Base-by-base conservation (phyloP, 2,888 invertebrate species). In the Gisinianus flammeolus region DNA sequence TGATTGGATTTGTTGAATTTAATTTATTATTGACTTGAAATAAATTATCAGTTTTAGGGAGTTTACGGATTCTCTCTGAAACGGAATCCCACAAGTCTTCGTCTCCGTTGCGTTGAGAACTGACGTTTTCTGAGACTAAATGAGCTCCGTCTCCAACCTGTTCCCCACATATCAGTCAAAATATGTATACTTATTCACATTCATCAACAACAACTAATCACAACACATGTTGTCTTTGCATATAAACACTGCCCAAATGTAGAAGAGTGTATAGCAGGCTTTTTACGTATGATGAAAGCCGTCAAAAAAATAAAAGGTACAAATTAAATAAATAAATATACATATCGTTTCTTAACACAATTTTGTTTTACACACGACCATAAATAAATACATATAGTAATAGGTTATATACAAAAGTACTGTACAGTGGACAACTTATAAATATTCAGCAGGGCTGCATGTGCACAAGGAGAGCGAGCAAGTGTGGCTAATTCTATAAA, bases 31-130 rank as follows among this genome's bases (percentile, higher is more conserved):
- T 66, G 56, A 64, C 67, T 68, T 74, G 76, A 52, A 73, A 78
- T 70, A 76, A 58, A 58, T 70, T 77, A 26, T 80, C 79, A n/a
- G 78, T 70, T 68, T 81, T 82, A 10, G 82, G 82, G 10, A 81
- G 79, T 67, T 82, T 80, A 86, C 92, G 90, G 87, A 93, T 91
- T 85, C 93, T 89, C 79, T 93, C 92, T 31, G 93, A 93, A 76
- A 93, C 89, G 85, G 93, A 93, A 86, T 94, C 93, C 91, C 93
- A 94, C 85, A 93, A 90, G 85, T 91, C 90, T 2, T 91, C 92
- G 85, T 88, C 89, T 77, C 90, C 90, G 83, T 89, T 88, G 80
- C 91, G 89, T 86, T 92, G 92, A 87, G 93, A 93, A 89, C 94
- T 94, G 87, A 93, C 93, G 68, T 93, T 93, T 87, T 94, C 92